Conservation (phyloP, 2,888 invertebrate species). For the Clepsis dumicolana region DNA sequence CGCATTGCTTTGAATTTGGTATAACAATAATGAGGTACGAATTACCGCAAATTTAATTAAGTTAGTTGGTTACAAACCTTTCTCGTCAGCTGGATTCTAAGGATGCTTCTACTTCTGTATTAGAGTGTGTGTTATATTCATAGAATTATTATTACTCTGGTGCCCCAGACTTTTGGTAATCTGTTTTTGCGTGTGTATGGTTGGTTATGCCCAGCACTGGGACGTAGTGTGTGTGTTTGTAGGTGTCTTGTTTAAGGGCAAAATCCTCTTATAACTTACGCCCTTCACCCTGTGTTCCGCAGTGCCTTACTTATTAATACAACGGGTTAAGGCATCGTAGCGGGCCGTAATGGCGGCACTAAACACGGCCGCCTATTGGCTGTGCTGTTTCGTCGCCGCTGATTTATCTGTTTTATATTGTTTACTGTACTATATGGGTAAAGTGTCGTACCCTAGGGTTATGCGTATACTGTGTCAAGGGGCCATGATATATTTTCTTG, state of each 20-base stretch:
- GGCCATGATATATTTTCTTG: too few species aligned
- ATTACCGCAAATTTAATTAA: background rate
- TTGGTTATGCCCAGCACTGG: background rate
- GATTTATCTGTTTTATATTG: slow-evolving; percentile 46
- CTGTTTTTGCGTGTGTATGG: too few species aligned
- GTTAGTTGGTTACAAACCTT: too few species aligned
- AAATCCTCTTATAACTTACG: slow-evolving; percentile 36
- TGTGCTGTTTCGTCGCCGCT: slow-evolving; percentile 43
- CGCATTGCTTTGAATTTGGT: background rate
- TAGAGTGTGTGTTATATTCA: too few species aligned
- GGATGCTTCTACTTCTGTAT: too few species aligned
- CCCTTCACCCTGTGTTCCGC: slow-evolving; percentile 44
- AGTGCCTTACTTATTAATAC: slow-evolving; percentile 57
- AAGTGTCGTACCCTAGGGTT: background rate
- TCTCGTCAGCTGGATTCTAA: too few species aligned
- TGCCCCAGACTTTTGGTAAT: too few species aligned
- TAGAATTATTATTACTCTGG: too few species aligned
- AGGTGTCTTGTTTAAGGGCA: background rate
- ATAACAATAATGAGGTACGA: background rate
- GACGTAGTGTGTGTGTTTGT: too few species aligned
- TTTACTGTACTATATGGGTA: slow-evolving; percentile 27
- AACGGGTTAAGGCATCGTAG: slow-evolving; percentile 50
- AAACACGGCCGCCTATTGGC: slow-evolving; percentile 50
- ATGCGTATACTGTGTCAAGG: background rate
- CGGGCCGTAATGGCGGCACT: slow-evolving; percentile 52